These are phyloP conservation scores for Uromys caudimaculatus DNA, from an alignment of 2,797 vertebrate species.

Conservation along the genomic window DNA sequence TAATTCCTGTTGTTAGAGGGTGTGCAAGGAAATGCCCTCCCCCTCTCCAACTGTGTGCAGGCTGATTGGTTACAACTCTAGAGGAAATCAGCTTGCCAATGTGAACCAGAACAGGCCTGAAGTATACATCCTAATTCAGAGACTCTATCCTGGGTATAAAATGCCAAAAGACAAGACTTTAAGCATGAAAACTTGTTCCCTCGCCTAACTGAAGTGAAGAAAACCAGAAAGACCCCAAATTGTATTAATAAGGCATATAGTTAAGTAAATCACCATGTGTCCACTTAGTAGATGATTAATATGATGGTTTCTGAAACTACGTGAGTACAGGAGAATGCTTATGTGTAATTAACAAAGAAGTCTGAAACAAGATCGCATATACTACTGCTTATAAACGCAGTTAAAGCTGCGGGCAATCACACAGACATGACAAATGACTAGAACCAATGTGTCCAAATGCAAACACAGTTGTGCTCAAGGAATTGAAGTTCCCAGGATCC, in stretches of 20 bases:
- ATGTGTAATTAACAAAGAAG: background rate
- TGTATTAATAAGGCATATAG: slow-evolving; percentile 50
- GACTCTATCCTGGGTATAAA: background rate
- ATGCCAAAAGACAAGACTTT: background rate
- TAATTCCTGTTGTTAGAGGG: background rate
- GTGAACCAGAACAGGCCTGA: background rate
- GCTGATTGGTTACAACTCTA: background rate
- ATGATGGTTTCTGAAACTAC: slow-evolving; percentile 37
- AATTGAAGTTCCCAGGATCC: fast-evolving
- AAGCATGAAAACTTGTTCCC: background rate
- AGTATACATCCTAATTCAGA: background rate
- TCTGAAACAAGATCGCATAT: background rate
- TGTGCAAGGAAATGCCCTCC: background rate
- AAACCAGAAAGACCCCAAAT: background rate
- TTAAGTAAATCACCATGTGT: slow-evolving; percentile 26
- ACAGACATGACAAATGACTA: background rate
- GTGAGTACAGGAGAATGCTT: background rate
- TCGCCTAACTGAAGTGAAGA: background rate
- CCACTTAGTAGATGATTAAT: background rate
- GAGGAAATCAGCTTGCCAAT: background rate
- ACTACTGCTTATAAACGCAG: background rate
- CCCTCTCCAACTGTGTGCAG: fast-evolving
- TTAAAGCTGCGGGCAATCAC: background rate
- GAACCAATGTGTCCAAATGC: background rate
- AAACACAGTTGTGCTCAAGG: background rate